phyloP scores from a whole-genome alignment of 1,140 invertebrate species.

The Cardiocondyla obscurior region DNA sequence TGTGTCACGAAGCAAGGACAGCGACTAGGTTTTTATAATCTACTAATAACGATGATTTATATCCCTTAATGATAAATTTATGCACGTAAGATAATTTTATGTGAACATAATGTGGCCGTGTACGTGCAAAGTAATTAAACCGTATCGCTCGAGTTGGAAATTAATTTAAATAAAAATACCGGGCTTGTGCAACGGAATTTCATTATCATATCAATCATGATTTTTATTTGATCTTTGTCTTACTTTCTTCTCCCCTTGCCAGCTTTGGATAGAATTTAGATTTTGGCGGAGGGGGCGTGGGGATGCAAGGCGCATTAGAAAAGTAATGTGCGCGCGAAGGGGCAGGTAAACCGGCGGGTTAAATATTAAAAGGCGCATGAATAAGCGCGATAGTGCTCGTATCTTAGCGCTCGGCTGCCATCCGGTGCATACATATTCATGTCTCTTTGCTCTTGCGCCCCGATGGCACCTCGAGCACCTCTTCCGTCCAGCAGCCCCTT shows the following conservation, averaged over 20 bases:
- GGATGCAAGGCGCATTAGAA: constrained; percentile 65
- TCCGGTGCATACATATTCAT: constrained; percentile 77
- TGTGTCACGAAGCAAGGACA: neutral
- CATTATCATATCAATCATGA: too few species aligned
- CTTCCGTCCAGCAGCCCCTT: constrained; percentile 46
- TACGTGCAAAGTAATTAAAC: neutral
- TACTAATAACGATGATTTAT: constrained; percentile 21
- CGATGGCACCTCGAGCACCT: constrained; percentile 52
- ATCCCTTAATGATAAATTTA: neutral
- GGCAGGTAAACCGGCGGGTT: constrained; percentile 78
- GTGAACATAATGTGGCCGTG: neutral
- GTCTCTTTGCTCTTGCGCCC: constrained; percentile 67
- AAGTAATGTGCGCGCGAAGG: constrained; percentile 70
- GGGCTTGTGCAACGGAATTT: neutral
- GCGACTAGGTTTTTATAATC: neutral
- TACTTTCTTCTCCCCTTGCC: too few species aligned
- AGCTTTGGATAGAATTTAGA: constrained; percentile 20
- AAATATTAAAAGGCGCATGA: constrained; percentile 83
- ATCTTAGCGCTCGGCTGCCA: constrained; percentile 71
- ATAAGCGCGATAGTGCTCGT: constrained; percentile 78
- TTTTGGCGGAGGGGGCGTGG: neutral
- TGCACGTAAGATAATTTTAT: neutral
- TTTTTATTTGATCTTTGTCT: too few species aligned
- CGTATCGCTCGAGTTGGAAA: neutral
- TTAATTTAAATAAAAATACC: neutral